A percentile compares a stretch with the other conserved stretches of the same genome.
phyloP scores from a whole-genome alignment of 2,113 vertebrate species.

The Piaya cayana region DNA sequence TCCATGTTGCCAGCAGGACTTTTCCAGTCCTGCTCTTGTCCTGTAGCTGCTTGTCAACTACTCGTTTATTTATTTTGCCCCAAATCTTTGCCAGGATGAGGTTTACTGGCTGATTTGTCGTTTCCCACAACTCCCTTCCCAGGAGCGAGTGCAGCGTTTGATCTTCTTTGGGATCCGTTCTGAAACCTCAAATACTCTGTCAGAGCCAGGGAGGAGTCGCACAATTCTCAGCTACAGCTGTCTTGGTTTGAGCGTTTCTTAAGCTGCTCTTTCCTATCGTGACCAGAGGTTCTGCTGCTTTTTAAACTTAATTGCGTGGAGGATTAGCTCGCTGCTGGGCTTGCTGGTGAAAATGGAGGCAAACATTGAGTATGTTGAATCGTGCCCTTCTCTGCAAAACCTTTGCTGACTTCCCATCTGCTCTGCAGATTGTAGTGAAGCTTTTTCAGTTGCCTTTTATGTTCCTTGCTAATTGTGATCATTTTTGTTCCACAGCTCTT shows the following conservation, averaged over 20 bases:
- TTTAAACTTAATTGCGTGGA: not conserved
- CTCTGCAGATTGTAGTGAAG: not conserved
- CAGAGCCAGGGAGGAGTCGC: not conserved
- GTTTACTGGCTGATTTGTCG: not conserved
- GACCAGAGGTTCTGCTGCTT: not conserved
- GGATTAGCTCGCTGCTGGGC: not conserved
- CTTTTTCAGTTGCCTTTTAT: not conserved
- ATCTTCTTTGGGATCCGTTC: not conserved
- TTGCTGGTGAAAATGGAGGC: not conserved
- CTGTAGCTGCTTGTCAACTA: not conserved
- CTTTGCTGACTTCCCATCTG: not conserved
- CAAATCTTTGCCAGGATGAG: not conserved
- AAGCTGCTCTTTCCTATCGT: not conserved
- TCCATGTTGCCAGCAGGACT: not conserved
- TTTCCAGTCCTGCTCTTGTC: not conserved
- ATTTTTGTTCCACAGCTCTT: not conserved
- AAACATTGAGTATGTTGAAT: not conserved
- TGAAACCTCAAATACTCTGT: not conserved
- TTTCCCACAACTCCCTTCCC: not conserved
- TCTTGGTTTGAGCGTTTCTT: not conserved
- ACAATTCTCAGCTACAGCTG: not conserved
- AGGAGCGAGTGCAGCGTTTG: not conserved
- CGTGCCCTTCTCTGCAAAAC: not conserved
- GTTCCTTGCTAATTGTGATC: not conserved
- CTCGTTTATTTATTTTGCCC: not conserved